Base-by-base conservation (phyloP, 1,140 invertebrate genomes). In the Agrypnia vestita region DNA sequence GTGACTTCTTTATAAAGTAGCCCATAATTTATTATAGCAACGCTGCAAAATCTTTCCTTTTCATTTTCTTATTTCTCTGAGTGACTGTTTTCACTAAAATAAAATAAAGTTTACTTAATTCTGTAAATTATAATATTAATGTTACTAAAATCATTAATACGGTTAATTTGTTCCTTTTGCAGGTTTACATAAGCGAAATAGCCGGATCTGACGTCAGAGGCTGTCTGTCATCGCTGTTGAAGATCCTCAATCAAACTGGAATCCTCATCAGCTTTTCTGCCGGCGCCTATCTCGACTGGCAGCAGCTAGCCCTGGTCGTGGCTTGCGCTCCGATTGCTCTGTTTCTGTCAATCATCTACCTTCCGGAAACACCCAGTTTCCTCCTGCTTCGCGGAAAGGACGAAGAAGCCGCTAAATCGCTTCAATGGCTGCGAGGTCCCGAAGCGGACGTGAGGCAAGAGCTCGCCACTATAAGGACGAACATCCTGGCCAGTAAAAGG, bases 111-210 rank as follows among this genome's bases (percentile, higher is more conserved):
- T n/a, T n/a, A n/a, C n/a, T n/a, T n/a, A n/a, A n/a, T n/a, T n/a
- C n/a, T n/a, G n/a, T n/a, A n/a, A n/a, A n/a, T n/a, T n/a, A n/a
- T n/a, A n/a, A n/a, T n/a, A n/a, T n/a, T n/a, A n/a, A n/a, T n/a
- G n/a, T n/a, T n/a, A n/a, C n/a, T n/a, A n/a, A n/a, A n/a, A n/a
- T n/a, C n/a, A n/a, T n/a, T n/a, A n/a, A n/a, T n/a, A n/a, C n/a
- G n/a, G n/a, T n/a, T n/a, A n/a, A n/a, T n/a, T n/a, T n/a, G n/a
- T n/a, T n/a, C n/a, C n/a, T 88, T 87, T 82, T 85, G 8, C 88
- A 94, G 93, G 94, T 97, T 74, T 98, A 97, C 88, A 93, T 97
- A 80, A 96, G 95, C 75, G 97, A 98, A 90, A 97, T 97, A 84
- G 94, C 96, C 12, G 93, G 96, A 47, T 94, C 96, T 13, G 93